Percentiles rank a stretch among this genome's conserved stretches.
phyloP scores from a whole-genome alignment of 1,140 invertebrate genomes.

The Helicoverpa armigera region DNA sequence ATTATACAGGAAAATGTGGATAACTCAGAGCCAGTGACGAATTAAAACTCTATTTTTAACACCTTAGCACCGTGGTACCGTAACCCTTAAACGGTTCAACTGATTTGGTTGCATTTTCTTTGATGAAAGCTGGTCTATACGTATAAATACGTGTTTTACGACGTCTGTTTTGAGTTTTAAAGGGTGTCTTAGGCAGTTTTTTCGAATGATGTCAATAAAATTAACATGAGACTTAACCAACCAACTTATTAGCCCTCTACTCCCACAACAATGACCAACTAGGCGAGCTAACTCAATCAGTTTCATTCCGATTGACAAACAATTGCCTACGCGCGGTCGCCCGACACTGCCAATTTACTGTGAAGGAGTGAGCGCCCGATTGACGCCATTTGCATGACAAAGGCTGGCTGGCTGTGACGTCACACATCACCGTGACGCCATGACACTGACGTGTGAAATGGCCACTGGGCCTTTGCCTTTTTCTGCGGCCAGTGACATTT shows the following conservation, averaged over 20 bases:
- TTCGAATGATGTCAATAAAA: no score
- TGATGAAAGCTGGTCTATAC: no score
- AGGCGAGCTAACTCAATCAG: conserved; percentile 3
- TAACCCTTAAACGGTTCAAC: no score
- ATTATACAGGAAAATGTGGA: no score
- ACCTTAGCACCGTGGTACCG: no score
- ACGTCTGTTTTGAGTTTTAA: no score
- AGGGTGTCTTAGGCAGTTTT: no score
- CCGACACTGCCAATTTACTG: conserved; percentile 41
- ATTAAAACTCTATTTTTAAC: no score
- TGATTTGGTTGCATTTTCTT: no score
- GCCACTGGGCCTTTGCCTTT: not conserved
- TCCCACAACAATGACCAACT: not conserved
- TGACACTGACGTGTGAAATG: conserved; percentile 22
- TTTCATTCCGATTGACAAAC: conserved; percentile 34
- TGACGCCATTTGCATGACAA: conserved; percentile 46
- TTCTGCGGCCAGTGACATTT: conserved; percentile 3
- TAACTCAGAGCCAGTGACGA: no score
- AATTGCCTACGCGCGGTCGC: conserved; percentile 4
- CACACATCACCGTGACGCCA: conserved; percentile 5
- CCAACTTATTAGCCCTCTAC: not conserved
- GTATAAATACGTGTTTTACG: no score
- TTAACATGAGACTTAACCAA: not conserved
- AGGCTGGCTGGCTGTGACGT: conserved; percentile 6
- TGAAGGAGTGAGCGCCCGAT: conserved; percentile 19